A percentile compares a stretch with the other conserved stretches of the same genome.
These are phyloP conservation scores for Cynaeus angustus DNA, from an alignment of 2,888 invertebrate species.

Conservation along the genomic window DNA sequence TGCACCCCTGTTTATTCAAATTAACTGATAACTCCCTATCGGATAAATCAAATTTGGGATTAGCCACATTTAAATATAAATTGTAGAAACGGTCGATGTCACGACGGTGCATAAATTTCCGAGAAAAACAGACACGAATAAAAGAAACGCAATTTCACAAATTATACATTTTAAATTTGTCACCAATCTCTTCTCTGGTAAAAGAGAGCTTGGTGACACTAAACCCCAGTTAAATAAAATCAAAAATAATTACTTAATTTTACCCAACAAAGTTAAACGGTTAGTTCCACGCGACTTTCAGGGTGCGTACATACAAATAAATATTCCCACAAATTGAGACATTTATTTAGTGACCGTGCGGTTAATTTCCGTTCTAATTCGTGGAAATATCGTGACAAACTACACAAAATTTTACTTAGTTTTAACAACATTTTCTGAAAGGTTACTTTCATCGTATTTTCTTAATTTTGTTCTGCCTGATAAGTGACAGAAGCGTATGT, in stretches of 20 bases:
- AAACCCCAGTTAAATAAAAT: conserved; percentile 4
- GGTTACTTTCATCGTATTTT: neutral
- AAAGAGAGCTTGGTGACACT: no score
- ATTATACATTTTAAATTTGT: conserved; percentile 48
- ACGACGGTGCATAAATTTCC: conserved; percentile 43
- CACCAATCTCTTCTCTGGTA: no score
- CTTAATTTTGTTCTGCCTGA: neutral
- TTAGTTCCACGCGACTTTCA: conserved; percentile 44
- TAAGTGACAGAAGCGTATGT: conserved; percentile 17
- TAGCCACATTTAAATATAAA: conserved; percentile 52
- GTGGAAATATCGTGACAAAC: conserved; percentile 45
- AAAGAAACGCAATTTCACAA: conserved; percentile 40
- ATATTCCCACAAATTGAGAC: conserved; percentile 38
- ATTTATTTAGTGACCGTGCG: conserved; percentile 34
- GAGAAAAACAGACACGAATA: conserved; percentile 33
- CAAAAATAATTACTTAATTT: conserved; percentile 47
- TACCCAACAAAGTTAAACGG: conserved; percentile 36
- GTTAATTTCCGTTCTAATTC: conserved; percentile 45
- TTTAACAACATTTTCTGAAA: conserved; percentile 10
- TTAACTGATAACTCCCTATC: conserved; percentile 55
- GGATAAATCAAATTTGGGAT: conserved; percentile 54
- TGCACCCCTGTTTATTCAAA: conserved; percentile 55
- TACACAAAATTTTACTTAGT: conserved; percentile 11
- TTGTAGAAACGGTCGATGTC: conserved; percentile 47
- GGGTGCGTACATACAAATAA: conserved; percentile 1